These are phyloP conservation scores for Pseudobourletiella spinata DNA, from an alignment of 1,140 invertebrate species.

Conservation along the genomic window DNA sequence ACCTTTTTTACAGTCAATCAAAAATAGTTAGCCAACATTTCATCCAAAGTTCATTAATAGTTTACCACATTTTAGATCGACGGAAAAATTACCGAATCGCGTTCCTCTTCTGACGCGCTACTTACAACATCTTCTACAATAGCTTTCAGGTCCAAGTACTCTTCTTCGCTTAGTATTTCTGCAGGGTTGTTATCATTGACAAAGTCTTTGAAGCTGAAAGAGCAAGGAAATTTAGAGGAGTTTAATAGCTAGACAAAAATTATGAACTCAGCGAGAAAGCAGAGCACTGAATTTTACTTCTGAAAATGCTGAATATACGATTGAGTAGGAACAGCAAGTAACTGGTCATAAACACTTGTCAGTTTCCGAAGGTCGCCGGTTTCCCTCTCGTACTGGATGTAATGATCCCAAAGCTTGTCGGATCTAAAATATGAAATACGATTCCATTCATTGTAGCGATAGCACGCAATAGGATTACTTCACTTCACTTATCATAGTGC, in stretches of 20 bases:
- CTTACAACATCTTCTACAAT: slow-evolving; percentile 56
- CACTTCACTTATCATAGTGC: too few relatives aligned
- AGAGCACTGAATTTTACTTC: slow-evolving; percentile 40
- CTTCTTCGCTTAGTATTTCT: slow-evolving; percentile 18
- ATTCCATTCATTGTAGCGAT: too few relatives aligned
- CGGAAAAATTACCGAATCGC: not conserved
- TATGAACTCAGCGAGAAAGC: not conserved
- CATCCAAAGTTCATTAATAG: too few relatives aligned
- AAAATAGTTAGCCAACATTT: too few relatives aligned
- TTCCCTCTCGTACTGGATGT: slow-evolving; percentile 48
- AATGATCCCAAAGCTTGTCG: slow-evolving; percentile 51
- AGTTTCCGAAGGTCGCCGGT: slow-evolving; percentile 42
- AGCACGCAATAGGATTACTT: too few relatives aligned
- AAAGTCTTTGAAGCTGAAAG: slow-evolving; percentile 19
- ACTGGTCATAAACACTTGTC: slow-evolving; percentile 45
- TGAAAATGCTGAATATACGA: slow-evolving; percentile 51
- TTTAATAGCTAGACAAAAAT: not conserved
- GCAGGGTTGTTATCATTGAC: slow-evolving; percentile 12
- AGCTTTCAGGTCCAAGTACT: slow-evolving; percentile 19
- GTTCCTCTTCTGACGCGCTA: slow-evolving; percentile 58
- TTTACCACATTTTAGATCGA: too few relatives aligned
- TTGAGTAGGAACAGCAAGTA: slow-evolving; percentile 49
- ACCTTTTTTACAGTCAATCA: too few relatives aligned
- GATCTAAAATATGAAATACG: slow-evolving; percentile 50
- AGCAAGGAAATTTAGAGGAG: not conserved